Base-by-base conservation (phyloP, 92 coral and sea anemone genomes). In the Pocillopora meandrina region DNA sequence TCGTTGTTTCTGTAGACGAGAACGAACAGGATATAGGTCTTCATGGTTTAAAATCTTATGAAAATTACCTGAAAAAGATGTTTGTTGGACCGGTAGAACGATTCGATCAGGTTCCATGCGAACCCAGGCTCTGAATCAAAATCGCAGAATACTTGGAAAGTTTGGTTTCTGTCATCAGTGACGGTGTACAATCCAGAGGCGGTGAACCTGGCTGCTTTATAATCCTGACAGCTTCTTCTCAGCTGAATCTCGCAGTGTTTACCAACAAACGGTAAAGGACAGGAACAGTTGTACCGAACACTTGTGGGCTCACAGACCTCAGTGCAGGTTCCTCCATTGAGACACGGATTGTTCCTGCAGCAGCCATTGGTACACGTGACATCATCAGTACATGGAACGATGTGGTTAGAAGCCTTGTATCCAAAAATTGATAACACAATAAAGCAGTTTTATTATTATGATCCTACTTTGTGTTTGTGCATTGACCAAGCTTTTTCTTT, bases 291-390 rank as follows among this genome's bases (percentile, higher is more conserved):
- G 82, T 61, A 77, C 35, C 82, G 56, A 10, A 61, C 59, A 59
- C 61, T 62, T 58, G 34, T 62, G 72, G 71, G 61, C 70, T 77
- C 61, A 36, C 71, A 77, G 47, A 62, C 19, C 64, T 77, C 82
- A 19, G 5, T 18, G 35, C 82, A 77, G 60, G 74, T 79, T 47
- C 83, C 83, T 65, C 83, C 83, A 79, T 79, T 79, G 18, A 42
- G 55, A 55, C 83, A 79, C 18, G 83, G 83, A 66, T 65, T 79
- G n/a, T 52, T 66, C 19, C 1, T 9, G 47, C 83, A 79, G 83
- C 83, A 79, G 83, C 83, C 63, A 17, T 79, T 79, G 83, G 19
- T 59, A 49, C 83, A 65, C 15, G 83, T 65, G 17, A 52, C 47
- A 15, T 47, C 64, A 2, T 63, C 83, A 52, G 12, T 63, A 66